Evolutionary conservation across 2,888 invertebrate species (phyloP).

Genomic region (Polydrusus tereticollis): DNA sequence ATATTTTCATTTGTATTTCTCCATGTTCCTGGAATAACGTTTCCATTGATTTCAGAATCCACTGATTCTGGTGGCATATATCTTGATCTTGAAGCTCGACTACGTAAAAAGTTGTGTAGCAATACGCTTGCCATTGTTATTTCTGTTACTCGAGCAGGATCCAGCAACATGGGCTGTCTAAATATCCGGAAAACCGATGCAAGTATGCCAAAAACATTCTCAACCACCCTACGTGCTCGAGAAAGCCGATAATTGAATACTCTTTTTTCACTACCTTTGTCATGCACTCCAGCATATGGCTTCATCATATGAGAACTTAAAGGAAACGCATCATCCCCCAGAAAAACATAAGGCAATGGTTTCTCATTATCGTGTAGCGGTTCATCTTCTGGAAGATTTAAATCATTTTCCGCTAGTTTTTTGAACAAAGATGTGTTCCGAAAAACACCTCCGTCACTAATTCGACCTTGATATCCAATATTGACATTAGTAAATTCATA

Average conservation of each 20-base stretch:
- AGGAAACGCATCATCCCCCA: conserved; percentile 36
- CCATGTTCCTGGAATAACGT: too few relatives aligned
- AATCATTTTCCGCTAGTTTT: conserved; percentile 19
- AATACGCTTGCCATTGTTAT: background rate
- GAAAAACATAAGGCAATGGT: conserved; percentile 27
- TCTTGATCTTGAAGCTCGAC: background rate
- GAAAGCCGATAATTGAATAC: conserved; percentile 9
- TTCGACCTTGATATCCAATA: conserved; percentile 51
- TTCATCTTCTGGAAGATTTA: background rate
- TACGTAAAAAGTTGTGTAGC: background rate
- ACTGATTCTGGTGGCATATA: background rate
- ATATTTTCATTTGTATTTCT: background rate
- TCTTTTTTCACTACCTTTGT: conserved; percentile 1
- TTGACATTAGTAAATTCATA: conserved; percentile 32
- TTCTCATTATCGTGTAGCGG: background rate
- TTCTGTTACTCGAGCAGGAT: background rate
- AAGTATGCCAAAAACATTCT: background rate
- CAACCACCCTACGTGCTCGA: background rate
- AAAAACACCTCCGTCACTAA: conserved; percentile 52
- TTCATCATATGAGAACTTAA: conserved; percentile 5
- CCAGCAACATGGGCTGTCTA: background rate
- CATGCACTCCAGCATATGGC: background rate
- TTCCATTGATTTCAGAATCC: too few relatives aligned
- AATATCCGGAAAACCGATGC: background rate
- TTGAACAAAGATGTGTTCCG: conserved; percentile 43